phyloP scores from a whole-genome alignment of 2,113 vertebrate species.

The Petrocephalus zakoni region DNA sequence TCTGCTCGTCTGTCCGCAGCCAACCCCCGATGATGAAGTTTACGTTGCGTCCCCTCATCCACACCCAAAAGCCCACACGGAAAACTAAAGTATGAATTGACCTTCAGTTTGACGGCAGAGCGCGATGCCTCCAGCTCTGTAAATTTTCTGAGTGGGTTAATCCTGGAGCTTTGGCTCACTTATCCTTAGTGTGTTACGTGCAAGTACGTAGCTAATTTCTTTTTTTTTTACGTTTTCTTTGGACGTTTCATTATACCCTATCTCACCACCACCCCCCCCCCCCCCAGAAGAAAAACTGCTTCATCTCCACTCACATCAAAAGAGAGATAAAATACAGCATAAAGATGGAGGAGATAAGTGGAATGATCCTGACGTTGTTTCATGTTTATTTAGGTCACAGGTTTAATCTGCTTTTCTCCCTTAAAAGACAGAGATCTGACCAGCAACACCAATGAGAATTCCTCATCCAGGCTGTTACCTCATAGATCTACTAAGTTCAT shows the following conservation, averaged over 20 bases:
- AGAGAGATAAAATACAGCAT: neutral
- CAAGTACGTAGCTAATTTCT: neutral
- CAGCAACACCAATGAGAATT: neutral
- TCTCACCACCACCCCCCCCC: neutral
- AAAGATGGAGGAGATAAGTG: slow-evolving; percentile 1
- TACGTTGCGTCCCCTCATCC: too few species aligned
- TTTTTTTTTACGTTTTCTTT: neutral
- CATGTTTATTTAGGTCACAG: neutral
- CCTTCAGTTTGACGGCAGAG: neutral
- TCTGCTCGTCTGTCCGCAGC: too few species aligned
- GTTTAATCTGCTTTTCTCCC: neutral
- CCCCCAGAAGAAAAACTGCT: neutral
- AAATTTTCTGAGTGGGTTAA: neutral
- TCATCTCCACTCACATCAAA: neutral
- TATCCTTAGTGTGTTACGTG: neutral
- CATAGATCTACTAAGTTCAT: neutral
- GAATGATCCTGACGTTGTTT: neutral
- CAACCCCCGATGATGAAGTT: too few species aligned
- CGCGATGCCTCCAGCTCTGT: neutral
- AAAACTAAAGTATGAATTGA: too few species aligned
- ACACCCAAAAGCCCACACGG: too few species aligned
- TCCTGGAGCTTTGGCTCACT: neutral
- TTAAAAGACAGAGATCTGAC: neutral
- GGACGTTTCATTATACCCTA: neutral
- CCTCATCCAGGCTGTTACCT: neutral